Evolutionary conservation across 2,888 invertebrate species (phyloP).

Genomic region (Allygus modestus): DNA sequence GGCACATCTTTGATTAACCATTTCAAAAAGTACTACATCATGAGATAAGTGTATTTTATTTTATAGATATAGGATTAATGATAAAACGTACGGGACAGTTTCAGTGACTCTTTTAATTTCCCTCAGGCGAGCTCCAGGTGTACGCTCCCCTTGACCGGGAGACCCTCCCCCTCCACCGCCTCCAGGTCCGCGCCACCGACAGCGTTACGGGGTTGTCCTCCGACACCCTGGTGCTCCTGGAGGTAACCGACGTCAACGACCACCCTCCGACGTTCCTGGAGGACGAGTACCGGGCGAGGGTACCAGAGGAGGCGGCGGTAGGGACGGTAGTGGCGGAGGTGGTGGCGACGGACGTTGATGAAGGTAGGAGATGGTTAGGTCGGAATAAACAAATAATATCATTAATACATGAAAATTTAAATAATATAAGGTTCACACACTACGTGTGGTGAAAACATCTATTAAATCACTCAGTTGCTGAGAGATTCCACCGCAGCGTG

Average conservation of each 20-base stretch:
- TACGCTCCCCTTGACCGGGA: conserved; percentile 33
- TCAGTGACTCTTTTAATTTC: too few species aligned
- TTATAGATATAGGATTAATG: too few species aligned
- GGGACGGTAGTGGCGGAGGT: conserved; percentile 16
- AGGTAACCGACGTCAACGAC: conserved; percentile 54
- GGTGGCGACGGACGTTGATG: conserved; percentile 28
- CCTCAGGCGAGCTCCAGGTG: conserved; percentile 40
- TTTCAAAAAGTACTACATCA: too few species aligned
- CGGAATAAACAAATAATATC: too few species aligned
- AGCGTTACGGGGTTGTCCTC: not conserved
- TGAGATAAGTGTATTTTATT: too few species aligned
- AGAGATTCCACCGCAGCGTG: too few species aligned
- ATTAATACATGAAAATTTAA: not conserved
- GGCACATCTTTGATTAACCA: too few species aligned
- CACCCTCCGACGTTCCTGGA: conserved; percentile 34
- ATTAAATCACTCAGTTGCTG: too few species aligned
- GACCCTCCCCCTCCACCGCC: not conserved
- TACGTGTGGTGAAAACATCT: too few species aligned
- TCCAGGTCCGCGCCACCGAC: conserved; percentile 44
- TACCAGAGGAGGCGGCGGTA: conserved; percentile 23
- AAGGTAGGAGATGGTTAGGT: conserved; percentile 8
- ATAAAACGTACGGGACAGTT: too few species aligned
- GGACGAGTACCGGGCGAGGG: conserved; percentile 21
- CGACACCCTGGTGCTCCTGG: conserved; percentile 21
- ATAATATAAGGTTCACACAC: not conserved